Base-by-base conservation (phyloP, 2,113 vertebrate genomes). In the Lamprotornis superbus region DNA sequence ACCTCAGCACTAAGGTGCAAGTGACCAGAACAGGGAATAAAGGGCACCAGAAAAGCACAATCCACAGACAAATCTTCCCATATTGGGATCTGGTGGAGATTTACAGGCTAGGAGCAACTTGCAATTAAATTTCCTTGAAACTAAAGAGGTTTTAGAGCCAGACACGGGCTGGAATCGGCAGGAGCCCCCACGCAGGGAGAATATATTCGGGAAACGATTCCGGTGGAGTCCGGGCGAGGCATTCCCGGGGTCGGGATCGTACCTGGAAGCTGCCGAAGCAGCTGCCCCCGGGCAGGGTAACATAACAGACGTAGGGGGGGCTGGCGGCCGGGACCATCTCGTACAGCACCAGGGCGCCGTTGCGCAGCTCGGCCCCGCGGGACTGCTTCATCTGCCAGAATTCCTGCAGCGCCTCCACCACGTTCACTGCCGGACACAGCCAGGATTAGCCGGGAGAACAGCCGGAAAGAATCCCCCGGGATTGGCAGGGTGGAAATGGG, bases 341-440 rank as follows among this genome's bases (percentile, higher is more conserved):
- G 33, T 99, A 99, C 28, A 99, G 99, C n/a, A 99, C 99, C 5
- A 99, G 97, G 5, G 99, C 99, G 2, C 99, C 99, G 6, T 99
- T 99, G n/a, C 98, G 98, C 94, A 99, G 97, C 52, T 99, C 99
- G 0, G 99, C 99, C 5, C 99, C 99, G 12, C 99, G 98, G 1
- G 98, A 99, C 85, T 99, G 98, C 93, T 99, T 99, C 99, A 99
- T 99, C 98, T 99, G 99, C 99, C 99, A 99, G 95, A 99, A 99
- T 89, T 99, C 99, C 98, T 99, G 99, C 16, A 99, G 98, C 4
- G 99, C 99, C 87, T 99, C 99, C 97, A 99, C 99, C 60, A 99
- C 99, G 15, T 99, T 99, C 90, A 99, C 99, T 99, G 87, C 67
- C 20, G 23, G 46, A 22, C 7, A 60, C 19, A 9, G 46, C 25